Evolutionary conservation across 2,888 invertebrate genomes (phyloP), one percentile per base, ranked within the genome.

Genomic region (Cosmorhoe ocellata): DNA sequence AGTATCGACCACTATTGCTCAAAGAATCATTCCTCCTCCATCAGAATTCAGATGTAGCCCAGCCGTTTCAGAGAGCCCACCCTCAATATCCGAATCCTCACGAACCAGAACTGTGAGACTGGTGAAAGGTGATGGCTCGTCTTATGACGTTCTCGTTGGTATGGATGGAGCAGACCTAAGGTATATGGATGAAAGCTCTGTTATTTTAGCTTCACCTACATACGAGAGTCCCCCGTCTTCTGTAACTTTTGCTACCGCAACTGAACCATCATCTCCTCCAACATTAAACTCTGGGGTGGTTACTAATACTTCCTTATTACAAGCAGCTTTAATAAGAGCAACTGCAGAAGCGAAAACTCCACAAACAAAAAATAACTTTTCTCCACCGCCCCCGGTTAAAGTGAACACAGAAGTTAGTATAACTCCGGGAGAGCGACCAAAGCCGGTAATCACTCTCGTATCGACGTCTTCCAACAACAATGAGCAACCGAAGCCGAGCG

Each of bases 171-270:
- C 95, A n/a, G 97, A 97, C 81, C 85, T 97, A 44, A 92, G 95
- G 37, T 97, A 93, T 79, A 97, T 97, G 97, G 97, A 97, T 76
- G 97, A 97, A 76, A 97, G 97, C 79, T 97, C 96, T 22, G 92
- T 97, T 33, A 94, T 94, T 61, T 91, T 96, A 51, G 93, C 95
- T 48, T 95, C 96, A 57, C 95, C 96, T 10, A 93, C 93, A 50
- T 94, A 93, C 69, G 96, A 96, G 76, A 95, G 94, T 71, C 94
- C 95, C 34, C 94, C 94, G 8, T 93, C 94, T 51, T 93, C 93
- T 22, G 82, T 92, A 37, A 92, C 92, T 53, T 91, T 91, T 58
- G 90, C 91, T 12, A 91, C 91, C 33, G 92, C 92, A 18, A 92
- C 93, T 51, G 92, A 93, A 48, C 92, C 93, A 36, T 91, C 93